Evolutionary conservation across 1,140 invertebrate species (phyloP), one percentile per base, ranked within the genome.

Genomic region (Agraylea sexmaculata): DNA sequence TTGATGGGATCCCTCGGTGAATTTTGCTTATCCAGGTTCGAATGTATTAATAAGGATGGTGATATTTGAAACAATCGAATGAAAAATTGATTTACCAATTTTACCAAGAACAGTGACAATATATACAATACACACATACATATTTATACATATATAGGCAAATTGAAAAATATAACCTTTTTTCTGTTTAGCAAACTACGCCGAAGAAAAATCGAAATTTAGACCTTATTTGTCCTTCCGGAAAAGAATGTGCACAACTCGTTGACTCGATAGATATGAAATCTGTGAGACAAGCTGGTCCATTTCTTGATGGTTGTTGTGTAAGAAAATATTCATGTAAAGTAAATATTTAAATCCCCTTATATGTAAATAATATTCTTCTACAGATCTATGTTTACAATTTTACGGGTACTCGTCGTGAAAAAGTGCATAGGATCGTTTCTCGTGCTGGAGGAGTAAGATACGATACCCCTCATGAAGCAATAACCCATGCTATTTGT

Each of bases 291-390:
- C 71, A 68, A 51, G 76, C 76, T 47, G 86, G 85, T 25, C 61
- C 72, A 30, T 87, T 87, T 55, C 73, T 91, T 28, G 86, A 91
- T 62, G 85, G 85, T 33, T 89, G 82, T 57, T 80, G 79, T 58
- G 78, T 85, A 55, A 74, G 61, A 74, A 54, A 36, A 16, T 43
- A 13, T 34, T 17, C 19, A 20, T 25, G 16, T 27, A 7, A 42
- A 15, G 12, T 15, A 34, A 34, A 32, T 32, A 8, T 8, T 15
- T 32, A 13, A 32, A 32, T 32, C 10, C 6, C 15, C 13, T 7
- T 7, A 16, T 32, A 32, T 7, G 13, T 11, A 37, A 15, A 37
- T 37, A 12, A 37, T 21, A 12, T 37, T 25, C 10, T 28, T n/a
- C 11, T 53, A 21, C 44, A 76, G 73, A 63, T 82, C 33, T 80